Percentiles rank a stretch among this genome's conserved stretches.
phyloP scores from a whole-genome alignment of 2,113 vertebrate genomes.

The Corydoras maculifer region DNA sequence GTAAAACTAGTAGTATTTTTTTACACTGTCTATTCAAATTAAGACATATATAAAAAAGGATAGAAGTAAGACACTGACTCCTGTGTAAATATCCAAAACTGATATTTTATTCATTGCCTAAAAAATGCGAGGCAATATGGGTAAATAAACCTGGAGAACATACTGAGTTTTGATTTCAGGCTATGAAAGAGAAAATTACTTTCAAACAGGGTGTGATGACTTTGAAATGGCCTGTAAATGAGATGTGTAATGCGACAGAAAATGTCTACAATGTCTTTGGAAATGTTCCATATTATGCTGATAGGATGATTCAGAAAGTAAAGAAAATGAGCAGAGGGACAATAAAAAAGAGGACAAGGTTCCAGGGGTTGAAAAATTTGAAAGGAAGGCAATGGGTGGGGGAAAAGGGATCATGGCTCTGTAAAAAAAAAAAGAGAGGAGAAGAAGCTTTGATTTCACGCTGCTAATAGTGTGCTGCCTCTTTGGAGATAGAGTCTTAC shows the following conservation, averaged over 20 bases:
- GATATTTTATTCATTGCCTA: too few species aligned
- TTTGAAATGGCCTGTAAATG: too few species aligned
- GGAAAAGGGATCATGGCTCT: conserved; percentile 28
- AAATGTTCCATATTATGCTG: not conserved
- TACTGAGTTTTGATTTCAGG: too few species aligned
- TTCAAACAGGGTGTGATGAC: too few species aligned
- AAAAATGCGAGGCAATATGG: too few species aligned
- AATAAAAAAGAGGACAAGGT: conserved; percentile 1
- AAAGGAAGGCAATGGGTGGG: conserved; percentile 25
- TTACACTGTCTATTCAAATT: too few species aligned
- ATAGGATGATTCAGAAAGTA: not conserved
- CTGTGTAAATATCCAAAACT: too few species aligned
- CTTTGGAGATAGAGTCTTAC: conserved; percentile 41
- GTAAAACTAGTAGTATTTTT: too few species aligned
- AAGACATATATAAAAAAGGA: too few species aligned
- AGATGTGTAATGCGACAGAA: conserved; percentile 20
- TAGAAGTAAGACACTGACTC: too few species aligned
- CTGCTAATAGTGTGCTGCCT: conserved; percentile 27
- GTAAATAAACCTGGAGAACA: too few species aligned
- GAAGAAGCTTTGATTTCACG: conserved; percentile 43
- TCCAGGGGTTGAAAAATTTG: not conserved
- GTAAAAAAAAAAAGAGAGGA: conserved; percentile 20
- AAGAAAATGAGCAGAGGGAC: conserved; percentile 11
- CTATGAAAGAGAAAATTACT: too few species aligned
- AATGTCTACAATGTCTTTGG: conserved; percentile 2